Evolutionary conservation across 2,888 invertebrate species (phyloP), one percentile per base, ranked within the genome.

Genomic region (Seladonia tumulorum): DNA sequence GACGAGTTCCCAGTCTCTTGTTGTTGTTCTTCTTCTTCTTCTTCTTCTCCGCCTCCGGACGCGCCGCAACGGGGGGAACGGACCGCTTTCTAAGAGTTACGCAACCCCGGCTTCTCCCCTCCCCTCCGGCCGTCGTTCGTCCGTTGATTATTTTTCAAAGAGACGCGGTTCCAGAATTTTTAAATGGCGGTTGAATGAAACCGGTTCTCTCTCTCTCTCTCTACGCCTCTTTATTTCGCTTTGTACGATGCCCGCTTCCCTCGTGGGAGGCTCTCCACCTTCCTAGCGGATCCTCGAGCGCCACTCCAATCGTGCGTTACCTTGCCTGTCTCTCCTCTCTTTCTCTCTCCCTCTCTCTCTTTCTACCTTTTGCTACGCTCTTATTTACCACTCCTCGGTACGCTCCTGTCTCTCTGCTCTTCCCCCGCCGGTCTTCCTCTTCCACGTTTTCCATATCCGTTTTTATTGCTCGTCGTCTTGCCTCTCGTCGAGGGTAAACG

Each of bases 111-210:
- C 53, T n/a, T 53, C 53, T 25, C 63, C 63, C 63, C 63, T 18
- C 22, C 22, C 22, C 53, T 91, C 85, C 90, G 85, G 83, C 90
- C 87, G 91, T 3, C 18, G 90, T 88, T 92, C 93, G 93, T 93
- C 91, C 92, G 94, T 94, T 94, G 94, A 94, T 94, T 94, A 94
- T 94, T 94, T 94, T 94, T 94, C 93, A 92, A 93, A 92, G 90
- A 88, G 90, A 91, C 90, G 91, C 90, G 93, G 91, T 93, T 92
- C 86, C 87, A 91, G 92, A 92, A 93, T 93, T 94, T 94, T 94
- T 93, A 92, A 93, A 93, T 92, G 93, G 91, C 92, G 92, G 93
- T 93, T 94, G 93, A 94, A 94, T 94, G 94, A 95, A 95, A 95
- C 94, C 94, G 94, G 94, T 94, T 94, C 82, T 85, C 72, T 63